These are phyloP conservation scores for Gyps fulvus DNA, from an alignment of 2,113 vertebrate genomes.

Conservation along the genomic window DNA sequence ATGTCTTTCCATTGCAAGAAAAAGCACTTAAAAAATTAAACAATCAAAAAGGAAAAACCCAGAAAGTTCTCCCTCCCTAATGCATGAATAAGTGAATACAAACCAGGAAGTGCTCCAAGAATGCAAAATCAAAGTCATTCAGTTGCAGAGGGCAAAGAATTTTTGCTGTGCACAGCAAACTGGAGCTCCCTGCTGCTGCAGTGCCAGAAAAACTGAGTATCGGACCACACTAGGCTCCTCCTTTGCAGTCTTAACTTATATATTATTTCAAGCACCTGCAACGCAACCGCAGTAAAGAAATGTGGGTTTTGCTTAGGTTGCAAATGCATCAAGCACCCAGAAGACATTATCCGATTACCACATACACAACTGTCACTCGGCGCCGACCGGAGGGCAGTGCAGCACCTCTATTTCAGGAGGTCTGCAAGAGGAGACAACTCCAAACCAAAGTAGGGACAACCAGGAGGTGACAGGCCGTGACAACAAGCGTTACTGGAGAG, in stretches of 20 bases:
- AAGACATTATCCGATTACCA: fast-evolving
- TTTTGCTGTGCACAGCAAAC: background rate
- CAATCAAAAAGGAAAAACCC: fast-evolving
- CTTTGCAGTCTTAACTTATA: background rate
- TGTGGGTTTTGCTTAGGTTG: background rate
- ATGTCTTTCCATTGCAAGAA: background rate
- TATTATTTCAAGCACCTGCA: background rate
- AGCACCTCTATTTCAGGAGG: fast-evolving
- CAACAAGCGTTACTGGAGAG: fast-evolving
- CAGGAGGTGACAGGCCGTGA: too few species aligned
- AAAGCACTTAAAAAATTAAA: background rate
- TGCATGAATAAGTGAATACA: fast-evolving
- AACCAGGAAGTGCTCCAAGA: background rate
- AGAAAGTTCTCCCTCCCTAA: background rate
- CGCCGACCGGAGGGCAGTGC: fast-evolving
- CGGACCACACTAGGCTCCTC: background rate
- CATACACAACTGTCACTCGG: fast-evolving
- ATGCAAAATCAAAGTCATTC: background rate
- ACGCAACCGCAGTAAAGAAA: background rate
- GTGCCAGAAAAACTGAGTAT: background rate
- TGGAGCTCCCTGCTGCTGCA: background rate
- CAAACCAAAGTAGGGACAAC: fast-evolving
- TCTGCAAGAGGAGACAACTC: fast-evolving
- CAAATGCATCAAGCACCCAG: fast-evolving
- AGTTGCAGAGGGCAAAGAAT: fast-evolving